Percentiles rank a stretch among this genome's conserved stretches.
Conservation (phyloP, 1,140 invertebrate species). For the Musca vetustissima region DNA sequence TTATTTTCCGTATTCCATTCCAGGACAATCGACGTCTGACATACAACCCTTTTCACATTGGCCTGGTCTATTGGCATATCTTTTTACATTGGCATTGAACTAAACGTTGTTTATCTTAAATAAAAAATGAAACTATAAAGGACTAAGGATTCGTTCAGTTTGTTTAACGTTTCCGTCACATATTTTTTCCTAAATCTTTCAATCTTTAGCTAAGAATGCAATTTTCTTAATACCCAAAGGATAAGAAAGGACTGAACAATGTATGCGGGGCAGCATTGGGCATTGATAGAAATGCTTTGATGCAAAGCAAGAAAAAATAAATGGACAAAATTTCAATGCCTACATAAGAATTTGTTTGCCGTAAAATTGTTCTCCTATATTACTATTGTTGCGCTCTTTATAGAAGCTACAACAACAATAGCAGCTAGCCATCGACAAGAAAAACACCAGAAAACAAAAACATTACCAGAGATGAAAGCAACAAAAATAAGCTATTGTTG, state of each 20-base stretch:
- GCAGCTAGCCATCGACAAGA: neutral
- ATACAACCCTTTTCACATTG: neutral
- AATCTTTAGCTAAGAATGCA: conserved; percentile 14
- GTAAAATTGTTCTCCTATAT: too few species aligned
- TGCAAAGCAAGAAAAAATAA: neutral
- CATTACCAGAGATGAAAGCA: neutral
- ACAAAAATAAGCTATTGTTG: neutral
- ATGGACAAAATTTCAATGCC: conserved; percentile 15
- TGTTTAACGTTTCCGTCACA: neutral
- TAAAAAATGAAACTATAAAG: neutral
- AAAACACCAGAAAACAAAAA: conserved; percentile 5
- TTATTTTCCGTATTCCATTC: too few species aligned
- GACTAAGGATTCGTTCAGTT: neutral
- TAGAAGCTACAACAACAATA: neutral
- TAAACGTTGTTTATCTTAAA: conserved; percentile 9
- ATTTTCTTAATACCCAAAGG: conserved; percentile 24
- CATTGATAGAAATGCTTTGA: conserved; percentile 15
- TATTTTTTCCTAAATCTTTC: neutral
- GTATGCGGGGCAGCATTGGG: too few species aligned
- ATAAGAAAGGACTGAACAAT: neutral
- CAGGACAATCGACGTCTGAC: too few species aligned
- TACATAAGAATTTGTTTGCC: conserved; percentile 7
- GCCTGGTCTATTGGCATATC: neutral
- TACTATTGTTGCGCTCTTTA: too few species aligned
- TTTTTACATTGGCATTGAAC: neutral